Conservation (phyloP, 1,140 invertebrate genomes). For the Oedothorax gibbosus region DNA sequence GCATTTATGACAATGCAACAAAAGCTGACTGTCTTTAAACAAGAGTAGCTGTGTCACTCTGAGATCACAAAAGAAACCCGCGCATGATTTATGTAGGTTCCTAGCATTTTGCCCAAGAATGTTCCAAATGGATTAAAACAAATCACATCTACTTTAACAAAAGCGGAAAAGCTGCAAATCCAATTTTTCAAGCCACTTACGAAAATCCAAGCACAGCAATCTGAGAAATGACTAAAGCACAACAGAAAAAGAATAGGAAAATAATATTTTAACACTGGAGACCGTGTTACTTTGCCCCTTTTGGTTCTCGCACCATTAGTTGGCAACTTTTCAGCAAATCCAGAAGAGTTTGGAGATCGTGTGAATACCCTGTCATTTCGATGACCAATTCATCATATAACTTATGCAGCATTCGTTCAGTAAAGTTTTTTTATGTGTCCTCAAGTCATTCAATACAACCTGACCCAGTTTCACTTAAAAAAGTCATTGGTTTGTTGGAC, state of each 20-base stretch:
- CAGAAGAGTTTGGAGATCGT: neutral
- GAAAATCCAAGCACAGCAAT: constrained; percentile 18
- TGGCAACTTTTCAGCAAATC: constrained; percentile 33
- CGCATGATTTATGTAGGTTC: too few species aligned
- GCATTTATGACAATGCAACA: too few species aligned
- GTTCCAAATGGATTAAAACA: too few species aligned
- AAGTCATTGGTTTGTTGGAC: too few species aligned
- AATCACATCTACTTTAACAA: too few species aligned
- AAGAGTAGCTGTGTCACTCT: too few species aligned
- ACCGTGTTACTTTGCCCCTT: neutral
- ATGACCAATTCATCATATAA: constrained; percentile 47
- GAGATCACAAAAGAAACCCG: too few species aligned
- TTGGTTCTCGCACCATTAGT: constrained; percentile 37
- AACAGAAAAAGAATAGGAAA: neutral
- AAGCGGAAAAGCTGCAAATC: neutral
- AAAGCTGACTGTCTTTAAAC: too few species aligned
- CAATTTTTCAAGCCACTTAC: constrained; percentile 28
- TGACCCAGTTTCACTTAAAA: too few species aligned
- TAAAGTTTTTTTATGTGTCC: constrained; percentile 14
- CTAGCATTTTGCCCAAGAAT: too few species aligned
- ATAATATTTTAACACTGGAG: neutral
- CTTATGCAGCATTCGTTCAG: constrained; percentile 30
- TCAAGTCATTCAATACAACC: too few species aligned
- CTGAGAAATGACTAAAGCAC: constrained; percentile 23
- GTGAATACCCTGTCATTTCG: constrained; percentile 4